These are phyloP conservation scores for Aporophyla lueneburgensis DNA, from an alignment of 2,888 invertebrate genomes.

Conservation along the genomic window DNA sequence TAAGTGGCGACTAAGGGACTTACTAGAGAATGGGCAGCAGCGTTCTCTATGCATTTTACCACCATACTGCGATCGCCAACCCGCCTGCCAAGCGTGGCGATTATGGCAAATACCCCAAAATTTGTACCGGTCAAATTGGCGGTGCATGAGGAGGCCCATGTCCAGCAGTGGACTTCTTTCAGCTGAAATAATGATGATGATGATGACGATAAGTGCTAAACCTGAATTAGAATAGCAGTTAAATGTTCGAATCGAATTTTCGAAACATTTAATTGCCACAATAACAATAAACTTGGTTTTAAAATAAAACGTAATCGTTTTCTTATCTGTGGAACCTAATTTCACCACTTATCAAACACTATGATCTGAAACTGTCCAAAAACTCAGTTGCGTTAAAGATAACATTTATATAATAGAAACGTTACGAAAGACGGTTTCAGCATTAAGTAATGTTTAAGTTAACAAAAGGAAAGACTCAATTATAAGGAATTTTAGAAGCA, in stretches of 20 bases:
- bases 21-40: too few species aligned
- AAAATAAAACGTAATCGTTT: slow-evolving; percentile 8
- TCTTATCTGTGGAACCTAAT: slow-evolving; percentile 10
- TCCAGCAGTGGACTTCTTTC: too few species aligned
- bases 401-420: slow-evolving; percentile 27
- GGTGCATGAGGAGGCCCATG: too few species aligned
- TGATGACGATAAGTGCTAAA: too few species aligned
- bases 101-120: too few species aligned
- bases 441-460: slow-evolving; percentile 18
- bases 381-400: slow-evolving; percentile 20
- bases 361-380: neutral
- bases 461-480: slow-evolving; percentile 38
- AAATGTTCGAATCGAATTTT: neutral
- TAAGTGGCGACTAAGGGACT: too few species aligned
- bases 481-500: slow-evolving; percentile 24
- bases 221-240: too few species aligned
- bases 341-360: neutral
- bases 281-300: neutral
- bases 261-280: slow-evolving; percentile 3
- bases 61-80: too few species aligned
- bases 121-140: too few species aligned
- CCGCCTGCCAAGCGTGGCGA: too few species aligned
- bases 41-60: too few species aligned
- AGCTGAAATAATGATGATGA: too few species aligned
- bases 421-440: slow-evolving; percentile 28